phyloP scores from a whole-genome alignment of 1,140 invertebrate genomes.

The Leptinotarsa lineolata region DNA sequence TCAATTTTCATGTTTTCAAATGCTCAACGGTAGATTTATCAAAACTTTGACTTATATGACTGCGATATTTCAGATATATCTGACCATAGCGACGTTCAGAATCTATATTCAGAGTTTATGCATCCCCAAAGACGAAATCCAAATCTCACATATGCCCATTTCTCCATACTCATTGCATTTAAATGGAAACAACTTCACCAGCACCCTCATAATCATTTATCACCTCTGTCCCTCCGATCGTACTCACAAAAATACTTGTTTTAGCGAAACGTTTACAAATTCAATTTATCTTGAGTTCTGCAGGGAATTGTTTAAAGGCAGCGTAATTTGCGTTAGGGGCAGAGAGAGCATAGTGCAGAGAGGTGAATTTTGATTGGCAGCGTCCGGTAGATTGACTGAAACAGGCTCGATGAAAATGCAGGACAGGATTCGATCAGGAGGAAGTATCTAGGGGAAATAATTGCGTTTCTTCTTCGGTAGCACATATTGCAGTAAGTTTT shows the following conservation, averaged over 20 bases:
- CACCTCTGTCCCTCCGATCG: conserved; percentile 12
- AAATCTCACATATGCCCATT: conserved; percentile 9
- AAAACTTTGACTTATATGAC: too few species aligned
- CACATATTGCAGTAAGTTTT: too few species aligned
- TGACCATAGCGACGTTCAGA: too few species aligned
- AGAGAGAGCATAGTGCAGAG: conserved; percentile 13
- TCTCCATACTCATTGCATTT: not conserved
- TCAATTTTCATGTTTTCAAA: too few species aligned
- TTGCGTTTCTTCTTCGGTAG: too few species aligned
- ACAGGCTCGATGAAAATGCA: conserved; percentile 28
- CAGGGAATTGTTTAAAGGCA: conserved; percentile 27
- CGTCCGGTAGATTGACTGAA: conserved; percentile 38
- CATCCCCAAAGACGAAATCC: not conserved
- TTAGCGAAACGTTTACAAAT: conserved; percentile 33
- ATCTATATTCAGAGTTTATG: not conserved
- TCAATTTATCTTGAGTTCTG: conserved; percentile 28
- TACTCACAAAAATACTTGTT: conserved; percentile 23
- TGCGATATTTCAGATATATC: too few species aligned
- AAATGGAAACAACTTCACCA: conserved; percentile 1
- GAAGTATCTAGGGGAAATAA: too few species aligned
- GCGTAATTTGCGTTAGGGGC: conserved; percentile 39
- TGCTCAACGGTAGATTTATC: too few species aligned
- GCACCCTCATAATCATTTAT: conserved; percentile 11
- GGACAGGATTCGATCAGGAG: too few species aligned
- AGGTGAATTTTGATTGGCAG: conserved; percentile 15